Conservation (phyloP, 2,797 vertebrate genomes). For the Buphagus erythrorhynchus region DNA sequence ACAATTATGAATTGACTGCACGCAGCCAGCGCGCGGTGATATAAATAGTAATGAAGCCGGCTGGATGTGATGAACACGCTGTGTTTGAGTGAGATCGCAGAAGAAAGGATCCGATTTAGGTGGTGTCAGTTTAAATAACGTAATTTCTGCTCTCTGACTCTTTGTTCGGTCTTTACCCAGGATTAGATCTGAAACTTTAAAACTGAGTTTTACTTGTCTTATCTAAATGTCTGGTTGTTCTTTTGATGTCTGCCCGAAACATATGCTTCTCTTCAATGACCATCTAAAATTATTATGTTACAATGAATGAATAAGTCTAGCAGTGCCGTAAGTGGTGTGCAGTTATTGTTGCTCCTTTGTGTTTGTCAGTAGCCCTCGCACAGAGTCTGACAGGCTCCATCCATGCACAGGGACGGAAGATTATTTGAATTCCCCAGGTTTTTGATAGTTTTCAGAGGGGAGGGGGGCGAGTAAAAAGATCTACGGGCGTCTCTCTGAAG, state of each 20-base stretch:
- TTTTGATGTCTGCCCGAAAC: conserved; percentile 42
- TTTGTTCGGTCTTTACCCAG: conserved; percentile 59
- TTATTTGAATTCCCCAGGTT: conserved; percentile 19
- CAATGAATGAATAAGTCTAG: conserved; percentile 57
- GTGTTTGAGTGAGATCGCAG: conserved; percentile 73
- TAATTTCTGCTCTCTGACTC: conserved; percentile 69
- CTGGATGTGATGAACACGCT: conserved; percentile 73
- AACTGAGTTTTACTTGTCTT: conserved; percentile 55
- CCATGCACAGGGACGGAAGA: background rate
- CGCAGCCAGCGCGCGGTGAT: conserved; percentile 80
- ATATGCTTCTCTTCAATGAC: conserved; percentile 52
- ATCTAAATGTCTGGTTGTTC: conserved; percentile 43
- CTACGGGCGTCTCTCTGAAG: background rate
- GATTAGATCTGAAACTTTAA: conserved; percentile 59
- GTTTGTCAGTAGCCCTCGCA: conserved; percentile 60
- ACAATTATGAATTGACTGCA: conserved; percentile 89
- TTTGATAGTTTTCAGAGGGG: conserved; percentile 23
- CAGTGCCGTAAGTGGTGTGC: conserved; percentile 60
- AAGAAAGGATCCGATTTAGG: conserved; percentile 69
- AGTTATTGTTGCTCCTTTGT: conserved; percentile 71
- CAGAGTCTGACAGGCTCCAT: conserved; percentile 40
- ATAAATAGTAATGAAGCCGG: conserved; percentile 87
- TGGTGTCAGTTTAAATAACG: conserved; percentile 75
- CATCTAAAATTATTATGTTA: conserved; percentile 35
- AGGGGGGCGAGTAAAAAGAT: background rate